Conservation (phyloP, 2,888 invertebrate species). For the Sarcophaga caerulescens region DNA sequence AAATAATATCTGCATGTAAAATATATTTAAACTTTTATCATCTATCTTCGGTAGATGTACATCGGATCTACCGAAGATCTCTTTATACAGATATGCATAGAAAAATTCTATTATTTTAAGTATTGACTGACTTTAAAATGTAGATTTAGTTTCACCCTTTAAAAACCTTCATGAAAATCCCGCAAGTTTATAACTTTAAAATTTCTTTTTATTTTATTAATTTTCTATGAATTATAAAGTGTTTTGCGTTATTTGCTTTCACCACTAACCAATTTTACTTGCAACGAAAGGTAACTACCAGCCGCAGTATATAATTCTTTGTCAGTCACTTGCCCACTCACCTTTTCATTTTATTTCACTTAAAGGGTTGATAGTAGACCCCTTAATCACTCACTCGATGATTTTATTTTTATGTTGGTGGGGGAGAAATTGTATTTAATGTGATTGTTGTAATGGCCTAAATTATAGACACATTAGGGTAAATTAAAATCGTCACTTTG, state of each 20-base stretch:
- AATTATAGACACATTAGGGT: conserved; percentile 81
- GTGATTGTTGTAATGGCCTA: conserved; percentile 80
- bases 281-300: conserved; percentile 27
- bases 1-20: too few species aligned
- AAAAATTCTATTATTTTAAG: too few species aligned
- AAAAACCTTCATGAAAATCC: neutral
- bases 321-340: conserved; percentile 5
- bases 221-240: conserved; percentile 15
- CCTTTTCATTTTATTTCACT: conserved; percentile 19
- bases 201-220: neutral
- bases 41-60: too few species aligned
- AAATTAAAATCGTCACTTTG: conserved; percentile 79
- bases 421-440: conserved; percentile 50
- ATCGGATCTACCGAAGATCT: too few species aligned
- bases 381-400: neutral
- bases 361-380: conserved; percentile 53
- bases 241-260: conserved; percentile 27
- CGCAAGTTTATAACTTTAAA: neutral
- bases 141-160: neutral
- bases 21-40: too few species aligned
- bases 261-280: conserved; percentile 34
- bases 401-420: conserved; percentile 7
- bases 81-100: too few species aligned
- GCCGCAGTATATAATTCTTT: neutral
- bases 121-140: neutral